A percentile compares a stretch with the other conserved stretches of the same genome.
Conservation (phyloP, 1,140 invertebrate genomes). For the Pseudomyrmex sp. region DNA sequence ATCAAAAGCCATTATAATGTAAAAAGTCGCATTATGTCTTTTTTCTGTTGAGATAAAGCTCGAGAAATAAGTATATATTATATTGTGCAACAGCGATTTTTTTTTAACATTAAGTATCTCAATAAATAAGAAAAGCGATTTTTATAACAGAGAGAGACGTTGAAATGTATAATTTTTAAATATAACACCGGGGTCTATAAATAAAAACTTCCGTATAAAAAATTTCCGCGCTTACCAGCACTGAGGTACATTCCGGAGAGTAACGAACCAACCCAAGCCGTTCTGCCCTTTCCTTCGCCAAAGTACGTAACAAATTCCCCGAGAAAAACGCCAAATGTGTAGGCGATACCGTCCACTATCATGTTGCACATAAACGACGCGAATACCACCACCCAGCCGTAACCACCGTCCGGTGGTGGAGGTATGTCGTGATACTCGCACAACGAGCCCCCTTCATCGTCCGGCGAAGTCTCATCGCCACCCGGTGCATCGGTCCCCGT, state of each 20-base stretch:
- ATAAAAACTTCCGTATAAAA: neutral
- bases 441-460: slow-evolving; percentile 90
- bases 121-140: no score
- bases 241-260: slow-evolving; percentile 97
- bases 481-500: slow-evolving; percentile 84
- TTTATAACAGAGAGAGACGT: no score
- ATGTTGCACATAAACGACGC: slow-evolving; percentile 99
- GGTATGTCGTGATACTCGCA: slow-evolving; percentile 92
- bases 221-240: slow-evolving; percentile 88
- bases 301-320: slow-evolving; percentile 93
- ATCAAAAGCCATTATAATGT: no score
- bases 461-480: slow-evolving; percentile 87
- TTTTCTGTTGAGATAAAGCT: no score
- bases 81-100: no score
- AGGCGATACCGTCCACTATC: slow-evolving; percentile 98
- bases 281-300: slow-evolving; percentile 93
- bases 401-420: slow-evolving; percentile 93
- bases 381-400: slow-evolving; percentile 97
- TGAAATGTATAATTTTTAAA: no score
- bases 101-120: no score
- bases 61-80: no score
- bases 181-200: no score
- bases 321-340: slow-evolving; percentile 96
- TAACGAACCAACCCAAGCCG: slow-evolving; percentile 97
- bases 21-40: no score